A percentile compares a stretch with the other conserved stretches of the same genome.
Evolutionary conservation across 2,113 vertebrate species (phyloP).

Genomic region (Saguinus imperator): DNA sequence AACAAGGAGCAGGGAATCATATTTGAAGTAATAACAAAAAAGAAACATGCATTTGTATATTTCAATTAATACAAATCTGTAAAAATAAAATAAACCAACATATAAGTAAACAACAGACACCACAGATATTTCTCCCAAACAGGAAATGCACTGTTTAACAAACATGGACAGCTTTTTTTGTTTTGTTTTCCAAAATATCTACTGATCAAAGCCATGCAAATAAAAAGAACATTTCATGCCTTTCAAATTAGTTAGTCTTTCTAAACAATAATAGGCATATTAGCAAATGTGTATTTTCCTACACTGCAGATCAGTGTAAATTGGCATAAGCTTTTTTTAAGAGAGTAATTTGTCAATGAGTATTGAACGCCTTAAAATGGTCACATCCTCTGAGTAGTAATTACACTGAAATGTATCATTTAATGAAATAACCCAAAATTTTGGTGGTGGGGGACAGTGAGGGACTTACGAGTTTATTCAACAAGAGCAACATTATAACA

Average conservation of each 20-base stretch:
- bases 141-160: conserved; percentile 47
- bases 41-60: background rate
- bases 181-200: background rate
- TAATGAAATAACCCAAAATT: background rate
- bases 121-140: background rate
- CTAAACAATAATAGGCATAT: conserved; percentile 34
- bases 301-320: background rate
- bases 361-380: background rate
- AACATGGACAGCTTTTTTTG: conserved; percentile 7
- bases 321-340: background rate
- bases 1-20: background rate
- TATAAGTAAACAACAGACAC: background rate
- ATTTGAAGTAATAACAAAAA: background rate
- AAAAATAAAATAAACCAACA: conserved; percentile 18
- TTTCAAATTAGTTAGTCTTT: conserved; percentile 57
- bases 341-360: background rate
- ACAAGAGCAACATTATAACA: background rate
- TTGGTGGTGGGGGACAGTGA: background rate
- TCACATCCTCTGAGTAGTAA: background rate
- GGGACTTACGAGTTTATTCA: background rate
- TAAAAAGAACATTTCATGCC: conserved; percentile 32
- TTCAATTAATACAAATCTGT: conserved; percentile 44
- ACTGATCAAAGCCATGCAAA: conserved; percentile 57
- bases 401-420: background rate
- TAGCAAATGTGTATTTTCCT: conserved; percentile 33